Evolutionary conservation across 2,888 invertebrate species (phyloP), one percentile per base, ranked within the genome.

Genomic region (Ophion slaviceki): DNA sequence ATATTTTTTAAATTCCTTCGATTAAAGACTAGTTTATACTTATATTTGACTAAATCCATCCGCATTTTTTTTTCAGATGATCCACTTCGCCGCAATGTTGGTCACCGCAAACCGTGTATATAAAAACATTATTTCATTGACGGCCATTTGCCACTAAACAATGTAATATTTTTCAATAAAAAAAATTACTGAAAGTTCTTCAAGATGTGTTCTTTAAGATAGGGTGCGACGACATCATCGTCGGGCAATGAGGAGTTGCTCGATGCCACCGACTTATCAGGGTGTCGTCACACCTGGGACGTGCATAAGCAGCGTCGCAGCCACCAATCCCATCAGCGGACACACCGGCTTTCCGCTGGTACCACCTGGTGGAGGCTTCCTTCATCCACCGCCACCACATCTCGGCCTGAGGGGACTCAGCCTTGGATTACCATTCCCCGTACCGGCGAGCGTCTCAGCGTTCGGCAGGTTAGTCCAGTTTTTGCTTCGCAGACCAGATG

Each of bases 341-440:
- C 84, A 86, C 70, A 81, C 88, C 10, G 92, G 91, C 7, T 89
- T 92, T 62, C 89, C 90, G 1, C 84, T 92, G 14, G 91, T 91
- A 20, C 90, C 92, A 40, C 89, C 92, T 1, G 89, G 91, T 17
- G 90, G 91, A 36, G 91, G 93, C 8, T 93, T 92, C 82, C 89
- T 94, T 47, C 93, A 93, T 82, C 93, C 93, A 66, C 94, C 94
- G 3, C 93, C 94, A 28, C 92, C 93, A 0, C 94, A 94, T 86
- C 89, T 94, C n/a, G 93, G 93, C 20, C 91, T 93, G 5, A 87
- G 93, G 81, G 93, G 94, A 24, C 93, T 94, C 70, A 94, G 93
- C 82, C 90, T 93, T 11, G 94, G 94, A 17, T 82, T 93, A 76
- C 94, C 93, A 24, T 94, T 93, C 88, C 94, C 94, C 47, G 93